Evolutionary conservation across 2,113 vertebrate genomes (phyloP).

Genomic region (Noturus placidus): DNA sequence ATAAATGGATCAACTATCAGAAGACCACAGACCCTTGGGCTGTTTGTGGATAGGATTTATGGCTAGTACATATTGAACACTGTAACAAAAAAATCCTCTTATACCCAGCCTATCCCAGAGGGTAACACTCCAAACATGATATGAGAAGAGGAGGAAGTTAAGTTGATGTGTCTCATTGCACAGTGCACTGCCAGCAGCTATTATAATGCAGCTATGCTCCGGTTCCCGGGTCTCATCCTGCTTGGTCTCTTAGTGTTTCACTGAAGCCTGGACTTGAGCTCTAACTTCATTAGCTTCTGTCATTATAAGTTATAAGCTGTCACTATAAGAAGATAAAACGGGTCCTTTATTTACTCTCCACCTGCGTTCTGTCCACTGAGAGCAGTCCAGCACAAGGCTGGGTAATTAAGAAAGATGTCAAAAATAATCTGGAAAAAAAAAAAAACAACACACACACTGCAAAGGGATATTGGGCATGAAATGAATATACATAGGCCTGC

Average conservation of each 20-base stretch:
- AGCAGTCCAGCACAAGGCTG: constrained; percentile 27
- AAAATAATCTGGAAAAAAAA: constrained; percentile 18
- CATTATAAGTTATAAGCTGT: constrained; percentile 37
- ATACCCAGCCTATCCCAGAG: constrained; percentile 26
- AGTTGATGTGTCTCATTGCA: constrained; percentile 32
- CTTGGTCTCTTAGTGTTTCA: constrained; percentile 27
- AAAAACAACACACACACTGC: background rate
- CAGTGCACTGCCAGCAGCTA: constrained; percentile 30
- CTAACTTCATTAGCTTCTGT: constrained; percentile 51
- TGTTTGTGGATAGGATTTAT: constrained; percentile 22
- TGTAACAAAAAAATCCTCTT: constrained; percentile 23
- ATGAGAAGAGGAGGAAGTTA: constrained; percentile 41
- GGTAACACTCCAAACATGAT: constrained; percentile 35
- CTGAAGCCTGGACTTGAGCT: constrained; percentile 10
- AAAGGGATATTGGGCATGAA: background rate
- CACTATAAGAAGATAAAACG: constrained; percentile 40
- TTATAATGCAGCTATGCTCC: constrained; percentile 39
- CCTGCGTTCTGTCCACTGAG: constrained; percentile 34
- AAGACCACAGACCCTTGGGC: constrained; percentile 21
- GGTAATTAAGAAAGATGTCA: constrained; percentile 27
- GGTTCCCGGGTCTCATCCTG: constrained; percentile 37
- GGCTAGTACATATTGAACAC: constrained; percentile 22
- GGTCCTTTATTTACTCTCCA: constrained; percentile 40
- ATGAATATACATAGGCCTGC: background rate
- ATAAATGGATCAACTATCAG: constrained; percentile 29